Base-by-base conservation (phyloP, 1,140 invertebrate species). In the Lamellibrachia luymesi region DNA sequence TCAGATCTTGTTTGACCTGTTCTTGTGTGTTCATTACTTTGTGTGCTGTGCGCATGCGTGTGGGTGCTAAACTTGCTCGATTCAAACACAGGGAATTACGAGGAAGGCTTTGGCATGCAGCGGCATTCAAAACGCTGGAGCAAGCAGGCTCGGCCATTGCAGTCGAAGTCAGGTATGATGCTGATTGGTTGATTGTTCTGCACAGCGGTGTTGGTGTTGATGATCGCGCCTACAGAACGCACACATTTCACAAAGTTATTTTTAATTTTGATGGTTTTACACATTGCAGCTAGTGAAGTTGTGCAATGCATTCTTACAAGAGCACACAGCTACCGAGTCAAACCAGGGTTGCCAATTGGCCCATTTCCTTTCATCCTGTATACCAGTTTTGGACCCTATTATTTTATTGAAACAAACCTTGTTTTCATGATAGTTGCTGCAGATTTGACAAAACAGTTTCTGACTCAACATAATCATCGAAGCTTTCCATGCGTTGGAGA, bases 41-140 rank as follows among this genome's bases (percentile, higher is more conserved):
- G 64, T 17, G 64, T 80, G 64, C 64, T 80, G 64, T 80, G 13
- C 64, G 64, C 64, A 80, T 80, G 64, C 25, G 64, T 80, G 13
- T 80, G 64, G 64, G 64, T 80, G 64, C 64, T 80, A 80, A 80
- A 80, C 64, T 80, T 80, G 64, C 64, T 80, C 64, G 64, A 80
- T 80, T 80, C 64, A 17, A 80, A 51, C 50, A 50, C 91, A 94
- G 93, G 93, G n/a, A 94, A 94, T 91, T 94, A 94, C 80, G 93
- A 94, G 50, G 93, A 94, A 92, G 93, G 93, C 50, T 94, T 94
- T 93, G 93, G 93, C 38, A 94, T 92, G 64, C 89, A 94, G 90
- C 51, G 93, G 25, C 90, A 94, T 56, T 90, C 90, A 64, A 94
- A 93, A 80, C 93, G 93, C 49, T 94, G 93, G 93, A 80, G 25